Evolutionary conservation across 1,140 invertebrate genomes (phyloP).

Genomic region (Vollenhovia emeryi): DNA sequence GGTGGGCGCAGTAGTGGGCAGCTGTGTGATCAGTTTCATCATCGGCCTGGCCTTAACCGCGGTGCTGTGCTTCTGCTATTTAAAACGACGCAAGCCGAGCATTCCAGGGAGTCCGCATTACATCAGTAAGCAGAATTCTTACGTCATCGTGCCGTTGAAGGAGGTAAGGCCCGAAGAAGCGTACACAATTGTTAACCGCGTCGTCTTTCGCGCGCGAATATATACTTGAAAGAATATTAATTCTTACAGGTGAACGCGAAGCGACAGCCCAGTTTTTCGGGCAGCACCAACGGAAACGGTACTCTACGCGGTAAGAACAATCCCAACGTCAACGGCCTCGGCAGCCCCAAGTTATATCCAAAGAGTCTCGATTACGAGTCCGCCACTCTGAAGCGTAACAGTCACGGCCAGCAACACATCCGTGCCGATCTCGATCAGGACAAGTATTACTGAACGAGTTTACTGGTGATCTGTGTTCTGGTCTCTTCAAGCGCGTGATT

Average conservation of each 20-base stretch:
- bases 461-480: slow-evolving; percentile 7
- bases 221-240: neutral
- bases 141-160: slow-evolving; percentile 92
- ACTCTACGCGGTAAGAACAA: slow-evolving; percentile 88
- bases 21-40: slow-evolving; percentile 85
- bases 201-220: neutral
- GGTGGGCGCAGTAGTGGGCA: slow-evolving; percentile 86
- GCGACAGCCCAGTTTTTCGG: slow-evolving; percentile 83
- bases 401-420: slow-evolving; percentile 87
- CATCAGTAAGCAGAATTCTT: slow-evolving; percentile 93
- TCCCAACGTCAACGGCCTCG: slow-evolving; percentile 87
- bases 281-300: slow-evolving; percentile 85
- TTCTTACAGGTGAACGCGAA: slow-evolving; percentile 80
- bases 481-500: neutral
- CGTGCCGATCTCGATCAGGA: slow-evolving; percentile 87
- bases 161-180: slow-evolving; percentile 84
- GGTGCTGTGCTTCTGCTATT: slow-evolving; percentile 82
- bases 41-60: slow-evolving; percentile 82
- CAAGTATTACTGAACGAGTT: slow-evolving; percentile 84
- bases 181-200: too few species aligned
- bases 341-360: slow-evolving; percentile 88
- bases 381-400: slow-evolving; percentile 92
- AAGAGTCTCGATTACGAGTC: slow-evolving; percentile 92
- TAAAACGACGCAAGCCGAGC: slow-evolving; percentile 83
- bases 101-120: slow-evolving; percentile 91